Conservation (phyloP, 2,113 vertebrate genomes). For the Chaetodon trifascialis region DNA sequence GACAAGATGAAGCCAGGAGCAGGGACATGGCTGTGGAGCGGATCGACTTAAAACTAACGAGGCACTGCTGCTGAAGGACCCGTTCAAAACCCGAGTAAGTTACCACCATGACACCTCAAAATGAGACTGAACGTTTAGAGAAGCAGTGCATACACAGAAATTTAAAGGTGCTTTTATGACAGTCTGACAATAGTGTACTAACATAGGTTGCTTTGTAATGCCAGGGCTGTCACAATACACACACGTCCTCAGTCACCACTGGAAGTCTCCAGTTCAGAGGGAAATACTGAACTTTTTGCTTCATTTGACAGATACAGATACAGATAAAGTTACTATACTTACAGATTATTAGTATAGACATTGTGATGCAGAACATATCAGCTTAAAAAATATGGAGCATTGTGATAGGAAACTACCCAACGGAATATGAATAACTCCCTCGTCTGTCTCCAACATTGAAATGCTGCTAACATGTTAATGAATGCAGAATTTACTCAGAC, state of each 20-base stretch:
- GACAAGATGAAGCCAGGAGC: conserved; percentile 5
- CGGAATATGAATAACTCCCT: background rate
- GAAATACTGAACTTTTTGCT: background rate
- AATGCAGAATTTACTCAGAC: background rate
- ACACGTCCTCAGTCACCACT: background rate
- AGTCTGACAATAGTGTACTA: background rate
- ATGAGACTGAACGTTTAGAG: background rate
- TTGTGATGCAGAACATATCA: background rate
- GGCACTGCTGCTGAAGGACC: conserved; percentile 18
- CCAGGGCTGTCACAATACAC: background rate
- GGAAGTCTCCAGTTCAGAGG: background rate
- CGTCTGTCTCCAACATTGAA: background rate
- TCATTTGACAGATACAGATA: background rate
- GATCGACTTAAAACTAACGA: background rate
- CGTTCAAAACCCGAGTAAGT: conserved; percentile 53
- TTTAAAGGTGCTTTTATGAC: background rate
- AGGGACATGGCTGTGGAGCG: conserved; percentile 3
- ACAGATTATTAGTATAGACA: background rate
- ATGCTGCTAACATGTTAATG: background rate
- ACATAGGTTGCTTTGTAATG: background rate
- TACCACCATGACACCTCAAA: background rate
- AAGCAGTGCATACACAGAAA: background rate
- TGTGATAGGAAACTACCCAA: background rate
- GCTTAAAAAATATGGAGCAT: background rate
- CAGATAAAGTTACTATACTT: background rate